Evolutionary conservation across 1,140 invertebrate species (phyloP).

Genomic region (Lordiphosa clarofinis): DNA sequence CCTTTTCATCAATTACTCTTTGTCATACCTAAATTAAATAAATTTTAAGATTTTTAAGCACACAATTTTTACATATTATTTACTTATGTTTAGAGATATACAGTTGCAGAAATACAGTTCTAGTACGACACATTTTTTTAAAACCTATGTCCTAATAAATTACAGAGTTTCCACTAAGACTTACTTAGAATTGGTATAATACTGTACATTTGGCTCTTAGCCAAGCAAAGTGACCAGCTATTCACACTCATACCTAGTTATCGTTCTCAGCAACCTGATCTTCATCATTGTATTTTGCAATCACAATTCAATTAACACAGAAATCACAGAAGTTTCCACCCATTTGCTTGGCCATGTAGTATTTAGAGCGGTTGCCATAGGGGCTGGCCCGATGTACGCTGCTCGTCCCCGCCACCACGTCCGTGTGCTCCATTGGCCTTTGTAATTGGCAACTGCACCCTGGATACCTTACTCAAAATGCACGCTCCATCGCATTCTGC

Average conservation of each 20-base stretch:
- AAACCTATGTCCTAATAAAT: not conserved
- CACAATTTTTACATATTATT: conserved; percentile 29
- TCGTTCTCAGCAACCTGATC: conserved; percentile 16
- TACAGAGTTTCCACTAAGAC: not conserved
- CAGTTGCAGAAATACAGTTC: too few species aligned
- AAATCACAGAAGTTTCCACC: conserved; percentile 52
- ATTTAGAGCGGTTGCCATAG: conserved; percentile 57
- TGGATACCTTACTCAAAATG: conserved; percentile 65
- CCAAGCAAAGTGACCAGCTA: conserved; percentile 26
- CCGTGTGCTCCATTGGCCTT: not conserved
- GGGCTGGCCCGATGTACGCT: not conserved
- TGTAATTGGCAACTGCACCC: conserved; percentile 48
- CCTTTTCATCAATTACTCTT: too few species aligned
- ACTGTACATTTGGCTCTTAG: conserved; percentile 53
- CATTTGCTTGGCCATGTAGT: conserved; percentile 9
- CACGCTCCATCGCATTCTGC: conserved; percentile 67
- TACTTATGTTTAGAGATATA: not conserved
- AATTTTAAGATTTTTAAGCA: not conserved
- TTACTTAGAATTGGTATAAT: conserved; percentile 35
- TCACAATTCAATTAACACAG: conserved; percentile 67
- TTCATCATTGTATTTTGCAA: conserved; percentile 40
- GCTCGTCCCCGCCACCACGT: not conserved
- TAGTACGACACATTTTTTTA: conserved; percentile 2
- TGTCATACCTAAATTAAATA: too few species aligned
- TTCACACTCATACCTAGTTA: conserved; percentile 17